These are phyloP conservation scores for Drosophila kanapiae DNA, from an alignment of 1,140 invertebrate species.

Conservation along the genomic window DNA sequence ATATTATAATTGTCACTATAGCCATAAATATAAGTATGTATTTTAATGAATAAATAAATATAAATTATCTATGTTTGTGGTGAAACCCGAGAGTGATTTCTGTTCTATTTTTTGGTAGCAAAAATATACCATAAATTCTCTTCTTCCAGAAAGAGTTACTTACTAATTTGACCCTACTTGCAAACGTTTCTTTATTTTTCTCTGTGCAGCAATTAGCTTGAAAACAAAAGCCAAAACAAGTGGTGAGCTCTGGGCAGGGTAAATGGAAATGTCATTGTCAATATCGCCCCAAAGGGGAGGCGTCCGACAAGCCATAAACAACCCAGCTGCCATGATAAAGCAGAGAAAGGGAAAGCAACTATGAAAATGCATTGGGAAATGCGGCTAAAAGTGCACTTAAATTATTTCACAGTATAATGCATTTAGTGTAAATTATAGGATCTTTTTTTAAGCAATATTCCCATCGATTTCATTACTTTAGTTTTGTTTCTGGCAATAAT, in stretches of 20 bases:
- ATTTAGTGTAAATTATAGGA: background rate
- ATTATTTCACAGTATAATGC: background rate
- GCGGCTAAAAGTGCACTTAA: background rate
- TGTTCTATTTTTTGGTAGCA: too few species aligned
- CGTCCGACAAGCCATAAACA: constrained; percentile 23
- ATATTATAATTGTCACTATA: too few species aligned
- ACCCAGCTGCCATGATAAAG: constrained; percentile 1
- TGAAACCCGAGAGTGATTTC: too few species aligned
- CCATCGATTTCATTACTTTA: too few species aligned
- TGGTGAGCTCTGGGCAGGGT: background rate
- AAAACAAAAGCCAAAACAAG: constrained; percentile 12
- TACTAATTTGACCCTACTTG: too few species aligned
- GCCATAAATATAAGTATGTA: too few species aligned
- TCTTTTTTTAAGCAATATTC: too few species aligned
- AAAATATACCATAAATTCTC: too few species aligned
- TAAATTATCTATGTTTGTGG: too few species aligned
- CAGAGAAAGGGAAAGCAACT: constrained; percentile 2
- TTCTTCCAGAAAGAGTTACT: background rate
- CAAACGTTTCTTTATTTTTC: background rate
- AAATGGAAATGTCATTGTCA: constrained; percentile 51
- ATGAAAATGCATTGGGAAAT: background rate
- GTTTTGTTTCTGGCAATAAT: background rate
- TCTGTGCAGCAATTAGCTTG: constrained; percentile 29
- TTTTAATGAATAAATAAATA: too few species aligned
- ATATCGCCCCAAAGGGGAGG: constrained; percentile 12